A percentile compares a stretch with the other conserved stretches of the same genome.
phyloP scores from a whole-genome alignment of 2,113 vertebrate species.

The Grantiella picta region DNA sequence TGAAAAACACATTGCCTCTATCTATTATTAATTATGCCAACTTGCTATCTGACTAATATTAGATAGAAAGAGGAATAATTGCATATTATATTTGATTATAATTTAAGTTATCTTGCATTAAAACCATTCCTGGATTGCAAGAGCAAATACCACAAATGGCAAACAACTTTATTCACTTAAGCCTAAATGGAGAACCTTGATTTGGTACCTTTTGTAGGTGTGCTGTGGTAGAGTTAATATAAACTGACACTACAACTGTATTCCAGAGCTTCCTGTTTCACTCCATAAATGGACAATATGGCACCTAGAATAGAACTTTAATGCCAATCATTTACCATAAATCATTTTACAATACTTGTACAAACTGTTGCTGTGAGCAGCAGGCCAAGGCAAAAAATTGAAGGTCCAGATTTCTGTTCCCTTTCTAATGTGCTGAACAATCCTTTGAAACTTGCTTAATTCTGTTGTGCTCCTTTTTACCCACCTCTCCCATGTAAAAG shows the following conservation, averaged over 20 bases:
- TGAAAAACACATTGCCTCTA: background rate
- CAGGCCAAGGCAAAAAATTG: background rate
- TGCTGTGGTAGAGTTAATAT: background rate
- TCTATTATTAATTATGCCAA: background rate
- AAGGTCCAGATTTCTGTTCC: background rate
- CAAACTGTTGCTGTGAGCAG: background rate
- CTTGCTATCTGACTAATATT: background rate
- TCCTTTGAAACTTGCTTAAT: background rate
- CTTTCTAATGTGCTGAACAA: rapidly evolving
- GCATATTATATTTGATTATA: background rate
- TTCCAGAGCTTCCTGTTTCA: background rate
- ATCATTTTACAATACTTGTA: background rate
- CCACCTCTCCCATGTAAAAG: background rate
- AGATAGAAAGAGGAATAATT: background rate
- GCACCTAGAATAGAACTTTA: background rate
- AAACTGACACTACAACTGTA: background rate
- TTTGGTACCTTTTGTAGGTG: background rate
- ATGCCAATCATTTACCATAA: background rate
- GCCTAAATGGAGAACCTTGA: background rate
- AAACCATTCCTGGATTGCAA: background rate
- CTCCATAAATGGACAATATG: background rate
- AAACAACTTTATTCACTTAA: background rate
- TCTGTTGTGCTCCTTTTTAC: background rate
- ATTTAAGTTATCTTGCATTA: background rate
- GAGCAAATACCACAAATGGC: background rate